A percentile compares a stretch with the other conserved stretches of the same genome.
phyloP scores from a whole-genome alignment of 2,797 vertebrate species.

The Sylvia borin region DNA sequence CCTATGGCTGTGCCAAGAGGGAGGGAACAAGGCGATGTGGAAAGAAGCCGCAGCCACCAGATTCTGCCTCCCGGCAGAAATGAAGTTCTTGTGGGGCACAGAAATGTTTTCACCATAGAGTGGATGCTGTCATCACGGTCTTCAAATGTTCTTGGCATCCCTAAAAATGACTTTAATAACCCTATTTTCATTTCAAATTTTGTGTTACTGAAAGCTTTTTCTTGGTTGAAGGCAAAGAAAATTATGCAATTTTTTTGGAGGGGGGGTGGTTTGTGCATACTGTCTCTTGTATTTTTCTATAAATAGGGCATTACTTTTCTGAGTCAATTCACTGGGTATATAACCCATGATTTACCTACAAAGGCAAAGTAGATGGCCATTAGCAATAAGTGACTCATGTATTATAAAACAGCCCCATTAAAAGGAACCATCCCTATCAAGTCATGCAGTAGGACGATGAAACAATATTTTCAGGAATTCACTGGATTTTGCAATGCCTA shows the following conservation, averaged over 20 bases:
- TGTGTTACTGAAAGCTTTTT: neutral
- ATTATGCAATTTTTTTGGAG: neutral
- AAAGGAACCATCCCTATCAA: neutral
- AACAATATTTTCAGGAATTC: slow-evolving; percentile 1
- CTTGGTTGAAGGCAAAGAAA: neutral
- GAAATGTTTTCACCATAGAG: slow-evolving; percentile 1
- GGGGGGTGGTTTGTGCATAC: neutral
- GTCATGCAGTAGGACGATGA: neutral
- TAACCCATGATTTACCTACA: neutral
- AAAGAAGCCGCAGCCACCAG: neutral
- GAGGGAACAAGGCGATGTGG: neutral
- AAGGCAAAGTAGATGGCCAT: slow-evolving; percentile 32
- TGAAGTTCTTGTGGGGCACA: neutral
- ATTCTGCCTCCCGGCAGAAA: neutral
- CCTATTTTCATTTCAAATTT: neutral
- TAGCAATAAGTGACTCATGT: slow-evolving; percentile 35
- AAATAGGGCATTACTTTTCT: slow-evolving; percentile 20
- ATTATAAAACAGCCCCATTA: slow-evolving; percentile 29
- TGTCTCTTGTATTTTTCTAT: neutral
- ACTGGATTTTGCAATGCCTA: neutral
- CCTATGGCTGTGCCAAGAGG: neutral
- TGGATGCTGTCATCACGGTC: slow-evolving; percentile 26
- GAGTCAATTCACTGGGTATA: neutral
- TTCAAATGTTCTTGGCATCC: neutral
- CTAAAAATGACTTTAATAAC: neutral